Evolutionary conservation across 2,888 invertebrate species (phyloP).

Genomic region (Branchipolynoe longqiensis): DNA sequence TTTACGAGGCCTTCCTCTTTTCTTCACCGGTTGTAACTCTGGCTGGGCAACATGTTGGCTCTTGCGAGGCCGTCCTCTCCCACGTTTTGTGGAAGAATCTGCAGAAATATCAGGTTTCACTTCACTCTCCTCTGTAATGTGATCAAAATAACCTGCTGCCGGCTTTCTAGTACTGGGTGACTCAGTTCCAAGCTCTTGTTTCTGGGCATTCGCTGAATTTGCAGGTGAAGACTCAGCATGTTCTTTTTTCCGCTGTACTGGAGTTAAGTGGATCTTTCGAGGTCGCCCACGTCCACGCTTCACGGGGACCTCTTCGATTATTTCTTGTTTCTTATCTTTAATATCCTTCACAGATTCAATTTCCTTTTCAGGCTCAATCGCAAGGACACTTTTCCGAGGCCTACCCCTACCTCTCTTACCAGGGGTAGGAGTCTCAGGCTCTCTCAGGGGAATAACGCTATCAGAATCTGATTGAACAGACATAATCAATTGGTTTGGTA

Average conservation of each 20-base stretch:
- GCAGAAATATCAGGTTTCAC: neutral
- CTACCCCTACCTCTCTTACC: neutral
- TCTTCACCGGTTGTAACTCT: neutral
- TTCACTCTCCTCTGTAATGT: neutral
- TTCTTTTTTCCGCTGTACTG: neutral
- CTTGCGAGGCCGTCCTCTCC: neutral
- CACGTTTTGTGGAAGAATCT: neutral
- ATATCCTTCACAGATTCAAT: neutral
- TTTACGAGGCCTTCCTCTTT: neutral
- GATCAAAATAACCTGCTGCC: neutral
- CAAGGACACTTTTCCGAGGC: conserved; percentile 3
- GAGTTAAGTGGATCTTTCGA: neutral
- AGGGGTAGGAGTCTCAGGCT: neutral
- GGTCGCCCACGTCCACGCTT: neutral
- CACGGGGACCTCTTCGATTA: neutral
- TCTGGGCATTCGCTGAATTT: neutral
- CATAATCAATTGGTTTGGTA: neutral
- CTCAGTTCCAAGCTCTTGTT: neutral
- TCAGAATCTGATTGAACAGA: neutral
- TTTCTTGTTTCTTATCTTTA: neutral
- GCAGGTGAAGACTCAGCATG: neutral
- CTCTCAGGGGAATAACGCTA: neutral
- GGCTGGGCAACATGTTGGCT: neutral
- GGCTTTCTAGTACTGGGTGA: neutral
- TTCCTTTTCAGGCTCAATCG: neutral